Conservation (phyloP, 1,140 invertebrate species). For the Drosophila carrolli region DNA sequence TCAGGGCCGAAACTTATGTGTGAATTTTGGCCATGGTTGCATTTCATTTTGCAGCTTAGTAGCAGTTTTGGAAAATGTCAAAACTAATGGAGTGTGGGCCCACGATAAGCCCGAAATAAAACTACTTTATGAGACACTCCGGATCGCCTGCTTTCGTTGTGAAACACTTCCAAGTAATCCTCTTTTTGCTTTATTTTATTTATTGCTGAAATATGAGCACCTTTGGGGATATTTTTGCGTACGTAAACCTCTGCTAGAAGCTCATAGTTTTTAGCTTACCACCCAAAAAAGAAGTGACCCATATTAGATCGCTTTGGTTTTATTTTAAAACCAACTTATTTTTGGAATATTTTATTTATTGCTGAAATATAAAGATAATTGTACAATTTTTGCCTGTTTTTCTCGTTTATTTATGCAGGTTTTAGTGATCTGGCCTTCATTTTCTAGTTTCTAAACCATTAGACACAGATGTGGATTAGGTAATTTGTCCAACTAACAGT, state of each 20-base stretch:
- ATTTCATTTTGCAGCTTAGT: conserved; percentile 12
- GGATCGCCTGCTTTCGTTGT: background rate
- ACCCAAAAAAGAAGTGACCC: background rate
- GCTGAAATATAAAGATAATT: background rate
- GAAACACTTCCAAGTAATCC: conserved; percentile 12
- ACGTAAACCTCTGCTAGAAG: background rate
- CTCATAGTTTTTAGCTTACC: background rate
- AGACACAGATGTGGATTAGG: too few species aligned
- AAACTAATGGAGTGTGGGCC: conserved; percentile 13
- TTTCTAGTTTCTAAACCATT: too few species aligned
- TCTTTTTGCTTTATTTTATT: conserved; percentile 16
- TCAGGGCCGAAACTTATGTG: conserved; percentile 33
- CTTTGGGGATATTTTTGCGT: background rate
- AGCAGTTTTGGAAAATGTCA: conserved; percentile 4
- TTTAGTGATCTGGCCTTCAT: too few species aligned
- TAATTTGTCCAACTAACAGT: too few species aligned
- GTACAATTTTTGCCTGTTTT: too few species aligned
- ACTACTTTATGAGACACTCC: conserved; percentile 18
- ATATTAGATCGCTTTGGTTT: background rate
- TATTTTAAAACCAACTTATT: background rate
- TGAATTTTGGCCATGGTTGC: conserved; percentile 16
- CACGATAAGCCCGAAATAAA: conserved; percentile 24
- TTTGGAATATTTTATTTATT: background rate
- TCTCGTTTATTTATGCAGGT: too few species aligned
- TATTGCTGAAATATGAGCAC: background rate